Evolutionary conservation across 2,797 vertebrate species (phyloP).

Genomic region (Gymnodraco acuticeps): DNA sequence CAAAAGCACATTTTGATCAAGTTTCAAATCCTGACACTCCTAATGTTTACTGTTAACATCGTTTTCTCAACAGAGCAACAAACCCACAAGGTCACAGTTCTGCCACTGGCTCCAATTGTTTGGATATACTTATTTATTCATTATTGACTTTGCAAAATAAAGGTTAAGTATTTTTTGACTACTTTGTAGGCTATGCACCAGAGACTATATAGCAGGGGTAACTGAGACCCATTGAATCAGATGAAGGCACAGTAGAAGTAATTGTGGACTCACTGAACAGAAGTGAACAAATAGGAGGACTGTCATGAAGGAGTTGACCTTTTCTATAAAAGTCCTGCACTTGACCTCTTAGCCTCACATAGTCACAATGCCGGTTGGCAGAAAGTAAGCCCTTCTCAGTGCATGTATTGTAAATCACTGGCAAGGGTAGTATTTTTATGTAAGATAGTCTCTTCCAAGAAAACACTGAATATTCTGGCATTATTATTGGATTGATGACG

Average conservation of each 20-base stretch:
- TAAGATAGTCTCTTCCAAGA: not conserved
- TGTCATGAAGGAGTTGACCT: slow-evolving; percentile 9
- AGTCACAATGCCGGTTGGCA: not conserved
- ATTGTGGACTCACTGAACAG: slow-evolving; percentile 12
- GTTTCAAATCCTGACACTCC: too few species aligned
- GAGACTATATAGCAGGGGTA: not conserved
- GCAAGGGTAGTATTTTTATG: not conserved
- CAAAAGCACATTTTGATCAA: too few species aligned
- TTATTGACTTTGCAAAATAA: not conserved
- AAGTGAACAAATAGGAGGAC: slow-evolving; percentile 19
- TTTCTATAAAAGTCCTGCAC: not conserved
- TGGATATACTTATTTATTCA: not conserved
- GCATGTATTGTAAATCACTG: not conserved
- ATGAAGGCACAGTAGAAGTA: slow-evolving; percentile 33
- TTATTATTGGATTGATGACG: too few species aligned
- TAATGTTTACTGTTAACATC: too few species aligned
- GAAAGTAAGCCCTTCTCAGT: not conserved
- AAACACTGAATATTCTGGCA: not conserved
- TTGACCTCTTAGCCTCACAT: slow-evolving; percentile 4
- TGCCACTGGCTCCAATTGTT: not conserved
- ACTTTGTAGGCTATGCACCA: too few species aligned
- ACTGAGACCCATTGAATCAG: slow-evolving; percentile 12
- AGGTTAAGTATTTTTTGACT: too few species aligned
- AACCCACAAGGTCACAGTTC: too few species aligned
- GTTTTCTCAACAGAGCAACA: too few species aligned